Conservation (phyloP, 2,888 invertebrate species). For the Oegoconia quadripuncta region DNA sequence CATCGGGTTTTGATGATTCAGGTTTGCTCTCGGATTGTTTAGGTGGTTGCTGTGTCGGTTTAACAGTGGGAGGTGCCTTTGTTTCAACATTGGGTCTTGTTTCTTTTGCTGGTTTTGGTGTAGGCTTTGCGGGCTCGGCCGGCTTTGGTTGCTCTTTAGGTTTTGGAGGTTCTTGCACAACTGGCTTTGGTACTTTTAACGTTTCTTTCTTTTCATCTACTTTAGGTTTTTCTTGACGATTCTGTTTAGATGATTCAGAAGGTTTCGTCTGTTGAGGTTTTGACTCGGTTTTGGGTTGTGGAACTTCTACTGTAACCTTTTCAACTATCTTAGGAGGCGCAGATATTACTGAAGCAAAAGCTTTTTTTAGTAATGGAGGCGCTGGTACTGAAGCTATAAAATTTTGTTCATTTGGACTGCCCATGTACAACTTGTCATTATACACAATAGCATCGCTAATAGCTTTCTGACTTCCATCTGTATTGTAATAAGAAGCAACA, state of each 20-base stretch:
- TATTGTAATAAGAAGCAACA: conserved; percentile 82
- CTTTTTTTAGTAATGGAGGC: conserved; percentile 66
- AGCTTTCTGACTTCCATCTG: conserved; percentile 70
- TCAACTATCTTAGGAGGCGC: conserved; percentile 27
- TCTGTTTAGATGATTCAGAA: conserved; percentile 1
- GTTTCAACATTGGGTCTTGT: conserved; percentile 8
- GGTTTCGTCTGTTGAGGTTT: conserved; percentile 7
- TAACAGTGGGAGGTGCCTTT: conserved; percentile 14
- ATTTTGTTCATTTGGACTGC: conserved; percentile 81
- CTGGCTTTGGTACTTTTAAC: conserved; percentile 6
- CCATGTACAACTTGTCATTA: conserved; percentile 82
- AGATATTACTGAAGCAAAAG: conserved; percentile 33
- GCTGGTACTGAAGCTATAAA: conserved; percentile 83
- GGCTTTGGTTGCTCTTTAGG: no score
- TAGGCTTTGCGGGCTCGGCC: no score
- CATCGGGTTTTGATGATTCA: conserved; percentile 25
- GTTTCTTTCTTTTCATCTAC: conserved; percentile 1
- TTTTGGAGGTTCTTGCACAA: conserved; percentile 3
- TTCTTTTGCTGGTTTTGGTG: conserved; percentile 1
- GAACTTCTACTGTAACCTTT: conserved; percentile 19
- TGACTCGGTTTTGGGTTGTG: conserved; percentile 11
- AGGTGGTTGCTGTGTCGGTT: conserved; percentile 16
- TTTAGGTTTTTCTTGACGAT: neutral
- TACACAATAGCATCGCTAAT: conserved; percentile 84
- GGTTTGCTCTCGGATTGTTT: conserved; percentile 22